phyloP scores from a whole-genome alignment of 2,113 vertebrate species.

The Speoplatyrhinus poulsoni region DNA sequence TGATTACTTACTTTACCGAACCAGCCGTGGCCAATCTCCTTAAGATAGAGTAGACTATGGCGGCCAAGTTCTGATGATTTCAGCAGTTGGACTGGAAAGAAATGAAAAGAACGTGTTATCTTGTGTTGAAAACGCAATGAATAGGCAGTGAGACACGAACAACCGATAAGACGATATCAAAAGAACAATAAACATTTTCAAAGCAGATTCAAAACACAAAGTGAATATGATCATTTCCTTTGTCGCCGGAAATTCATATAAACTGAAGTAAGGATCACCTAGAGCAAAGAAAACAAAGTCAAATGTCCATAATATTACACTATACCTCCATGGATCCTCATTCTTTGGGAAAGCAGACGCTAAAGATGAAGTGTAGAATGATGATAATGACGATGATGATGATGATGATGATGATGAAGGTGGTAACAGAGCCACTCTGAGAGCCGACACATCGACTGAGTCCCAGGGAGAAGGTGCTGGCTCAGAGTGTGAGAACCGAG shows the following conservation, averaged over 20 bases:
- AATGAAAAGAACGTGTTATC: conserved; percentile 22
- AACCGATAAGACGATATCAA: not conserved
- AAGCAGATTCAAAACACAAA: not conserved
- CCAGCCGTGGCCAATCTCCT: conserved; percentile 95
- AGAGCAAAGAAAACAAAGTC: not conserved
- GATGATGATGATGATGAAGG: conserved; percentile 17
- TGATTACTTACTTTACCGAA: conserved; percentile 87
- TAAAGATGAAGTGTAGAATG: conserved; percentile 12
- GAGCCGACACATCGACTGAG: conserved; percentile 39
- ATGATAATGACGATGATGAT: not conserved
- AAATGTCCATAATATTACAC: conserved; percentile 5
- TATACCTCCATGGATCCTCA: conserved; percentile 72
- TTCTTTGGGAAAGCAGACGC: conserved; percentile 34
- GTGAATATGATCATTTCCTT: no score
- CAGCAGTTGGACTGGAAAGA: conserved; percentile 87
- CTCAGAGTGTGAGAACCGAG: conserved; percentile 68
- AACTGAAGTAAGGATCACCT: not conserved
- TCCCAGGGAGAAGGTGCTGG: conserved; percentile 44
- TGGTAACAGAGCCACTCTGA: conserved; percentile 35
- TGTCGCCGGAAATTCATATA: no score
- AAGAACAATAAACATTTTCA: not conserved
- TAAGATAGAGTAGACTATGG: conserved; percentile 93
- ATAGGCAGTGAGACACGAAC: not conserved
- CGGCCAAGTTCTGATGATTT: conserved; percentile 89
- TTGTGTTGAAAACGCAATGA: not conserved